A percentile compares a stretch with the other conserved stretches of the same genome.
Evolutionary conservation across 2,113 vertebrate species (phyloP).

Genomic region (Arenaria interpres): DNA sequence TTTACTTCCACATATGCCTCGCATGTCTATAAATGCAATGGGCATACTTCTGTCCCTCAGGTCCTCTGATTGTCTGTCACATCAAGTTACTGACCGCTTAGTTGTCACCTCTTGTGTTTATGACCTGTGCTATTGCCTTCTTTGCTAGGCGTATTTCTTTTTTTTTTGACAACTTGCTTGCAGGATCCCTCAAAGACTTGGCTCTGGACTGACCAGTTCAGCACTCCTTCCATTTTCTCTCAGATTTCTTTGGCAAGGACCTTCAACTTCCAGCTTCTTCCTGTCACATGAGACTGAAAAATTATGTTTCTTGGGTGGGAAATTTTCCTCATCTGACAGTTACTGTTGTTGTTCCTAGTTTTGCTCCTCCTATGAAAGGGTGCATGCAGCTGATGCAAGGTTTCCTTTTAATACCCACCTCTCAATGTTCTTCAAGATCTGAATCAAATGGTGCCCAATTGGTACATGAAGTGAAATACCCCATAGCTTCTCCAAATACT

Average conservation of each 20-base stretch:
- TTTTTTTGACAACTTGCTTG: not conserved
- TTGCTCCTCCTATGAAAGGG: not conserved
- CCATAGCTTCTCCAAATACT: not conserved
- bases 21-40: not conserved
- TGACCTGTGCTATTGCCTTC: not conserved
- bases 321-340: not conserved
- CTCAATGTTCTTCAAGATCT: not conserved
- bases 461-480: not conserved
- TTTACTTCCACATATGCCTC: not conserved
- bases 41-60: not conserved
- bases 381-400: not conserved
- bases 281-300: not conserved
- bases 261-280: not conserved
- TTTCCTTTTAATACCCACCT: not conserved
- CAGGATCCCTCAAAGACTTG: not conserved
- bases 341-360: not conserved
- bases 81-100: not conserved
- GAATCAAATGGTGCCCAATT: not conserved
- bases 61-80: not conserved
- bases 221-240: not conserved
- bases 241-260: not conserved
- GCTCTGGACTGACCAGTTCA: not conserved
- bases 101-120: not conserved
- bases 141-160: not conserved
- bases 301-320: not conserved